Base-by-base conservation (phyloP, 2,113 vertebrate genomes). In the Gnathonemus longibarbis region DNA sequence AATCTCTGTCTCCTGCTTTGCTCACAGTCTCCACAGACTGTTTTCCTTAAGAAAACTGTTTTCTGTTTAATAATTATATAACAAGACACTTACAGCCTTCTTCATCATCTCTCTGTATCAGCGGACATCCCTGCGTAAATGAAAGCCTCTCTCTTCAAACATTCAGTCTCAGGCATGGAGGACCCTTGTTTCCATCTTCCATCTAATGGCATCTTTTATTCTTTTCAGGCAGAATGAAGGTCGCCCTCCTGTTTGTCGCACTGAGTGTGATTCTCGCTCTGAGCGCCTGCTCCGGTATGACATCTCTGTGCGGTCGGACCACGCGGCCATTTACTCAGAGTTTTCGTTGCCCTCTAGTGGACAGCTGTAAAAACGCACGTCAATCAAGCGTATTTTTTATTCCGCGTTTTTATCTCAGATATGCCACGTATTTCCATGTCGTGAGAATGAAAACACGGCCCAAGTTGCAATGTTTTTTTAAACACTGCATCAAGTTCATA, bases 231-330 rank as follows among this genome's bases (percentile, higher is more conserved):
- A 94, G 58, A 93, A 92, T 94, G 93, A 95, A 92, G 66, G 89
- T 89, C 85, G 91, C 95, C 48, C 91, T 95, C 45, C 90, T 42
- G 90, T 90, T 92, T 90, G 86, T 95, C 92, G 92, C 92, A 7
- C 89, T 96, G 88, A 94, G 92, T 85, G 92, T 91, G 45, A 88
- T 90, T 7, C 84, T 95, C 89, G 92, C 93, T 1, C 90, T 95
- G 88, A 93, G 94, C 8, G 11, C 92, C 91, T 93, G 93, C 92
- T 95, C 93, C 5, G 94, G 94, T 95, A 93, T 21, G 91, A 39
- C 87, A 46, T 31, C 31, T 24, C 17, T 80, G 17, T 48, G 15
- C 31, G 66, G 39, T 35, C 6, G 4, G 45, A 58, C 62, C 50
- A 11, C 27, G 53, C 85, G 3, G 50, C 27, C 45, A 49, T 52